Evolutionary conservation across 2,888 invertebrate genomes (phyloP).

Genomic region (Polyommatus icarus): DNA sequence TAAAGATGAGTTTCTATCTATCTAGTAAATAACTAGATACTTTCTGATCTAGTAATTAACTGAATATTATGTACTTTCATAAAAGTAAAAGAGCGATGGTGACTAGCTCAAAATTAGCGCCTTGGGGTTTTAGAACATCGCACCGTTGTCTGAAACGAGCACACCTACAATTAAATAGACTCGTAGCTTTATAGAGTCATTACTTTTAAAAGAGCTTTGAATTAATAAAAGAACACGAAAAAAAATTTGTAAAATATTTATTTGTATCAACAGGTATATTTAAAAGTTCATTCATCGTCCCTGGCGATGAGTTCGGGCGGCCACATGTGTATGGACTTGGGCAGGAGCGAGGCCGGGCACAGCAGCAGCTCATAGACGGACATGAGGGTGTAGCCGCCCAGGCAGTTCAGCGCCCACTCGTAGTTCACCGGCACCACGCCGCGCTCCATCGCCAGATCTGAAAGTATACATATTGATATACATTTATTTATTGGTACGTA

Average conservation of each 20-base stretch:
- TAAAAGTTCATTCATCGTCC: constrained; percentile 45
- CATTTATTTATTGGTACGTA: background rate
- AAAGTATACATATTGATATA: constrained; percentile 41
- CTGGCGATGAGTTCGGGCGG: constrained; percentile 52
- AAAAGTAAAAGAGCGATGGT: background rate
- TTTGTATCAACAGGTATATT: background rate
- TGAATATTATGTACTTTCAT: no score
- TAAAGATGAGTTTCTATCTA: background rate
- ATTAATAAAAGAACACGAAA: constrained; percentile 1
- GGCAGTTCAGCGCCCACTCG: constrained; percentile 74
- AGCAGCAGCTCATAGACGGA: constrained; percentile 61
- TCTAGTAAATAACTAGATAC: background rate
- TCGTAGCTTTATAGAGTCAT: background rate
- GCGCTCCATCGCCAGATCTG: constrained; percentile 65
- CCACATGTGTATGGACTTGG: constrained; percentile 51
- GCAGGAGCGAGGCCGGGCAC: constrained; percentile 56
- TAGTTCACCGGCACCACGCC: constrained; percentile 69
- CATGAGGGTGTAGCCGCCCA: constrained; percentile 60
- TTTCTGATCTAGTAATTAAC: no score
- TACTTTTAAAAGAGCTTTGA: background rate
- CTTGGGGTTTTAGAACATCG: background rate
- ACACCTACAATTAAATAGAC: background rate
- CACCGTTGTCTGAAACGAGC: background rate
- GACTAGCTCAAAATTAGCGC: background rate
- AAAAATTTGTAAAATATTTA: background rate